Evolutionary conservation across 2,113 vertebrate species (phyloP).

Genomic region (Sus scrofa): DNA sequence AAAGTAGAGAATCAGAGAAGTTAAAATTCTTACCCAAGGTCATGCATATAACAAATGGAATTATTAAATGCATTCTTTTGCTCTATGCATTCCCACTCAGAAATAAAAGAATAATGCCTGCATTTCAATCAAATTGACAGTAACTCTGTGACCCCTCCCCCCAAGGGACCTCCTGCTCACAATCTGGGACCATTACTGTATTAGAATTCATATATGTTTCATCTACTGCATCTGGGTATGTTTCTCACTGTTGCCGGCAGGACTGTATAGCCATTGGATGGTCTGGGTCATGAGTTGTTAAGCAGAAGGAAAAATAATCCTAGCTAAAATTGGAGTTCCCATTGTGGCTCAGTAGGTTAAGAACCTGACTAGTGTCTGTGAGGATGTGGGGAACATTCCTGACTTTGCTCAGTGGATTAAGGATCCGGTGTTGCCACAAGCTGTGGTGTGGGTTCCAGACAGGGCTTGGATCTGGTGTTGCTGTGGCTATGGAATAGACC

Average conservation of each 20-base stretch:
- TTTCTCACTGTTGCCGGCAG: background rate
- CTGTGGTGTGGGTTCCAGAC: too few relatives aligned
- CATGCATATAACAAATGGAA: background rate
- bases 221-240: background rate
- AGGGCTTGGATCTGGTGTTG: too few relatives aligned
- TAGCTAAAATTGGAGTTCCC: background rate
- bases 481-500: too few relatives aligned
- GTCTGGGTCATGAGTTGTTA: background rate
- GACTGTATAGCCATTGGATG: background rate
- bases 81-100: background rate
- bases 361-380: too few relatives aligned
- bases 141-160: background rate
- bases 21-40: background rate
- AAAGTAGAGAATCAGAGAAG: background rate
- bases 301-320: constrained; percentile 31
- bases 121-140: background rate
- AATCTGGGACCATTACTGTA: background rate
- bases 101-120: constrained; percentile 1
- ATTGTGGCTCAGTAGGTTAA: too few relatives aligned
- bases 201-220: background rate
- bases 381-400: too few relatives aligned
- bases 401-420: too few relatives aligned
- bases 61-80: background rate
- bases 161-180: background rate
- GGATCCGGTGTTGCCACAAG: too few relatives aligned